Evolutionary conservation across 1,140 invertebrate species (phyloP).

Genomic region (Aphaenogaster rudis): DNA sequence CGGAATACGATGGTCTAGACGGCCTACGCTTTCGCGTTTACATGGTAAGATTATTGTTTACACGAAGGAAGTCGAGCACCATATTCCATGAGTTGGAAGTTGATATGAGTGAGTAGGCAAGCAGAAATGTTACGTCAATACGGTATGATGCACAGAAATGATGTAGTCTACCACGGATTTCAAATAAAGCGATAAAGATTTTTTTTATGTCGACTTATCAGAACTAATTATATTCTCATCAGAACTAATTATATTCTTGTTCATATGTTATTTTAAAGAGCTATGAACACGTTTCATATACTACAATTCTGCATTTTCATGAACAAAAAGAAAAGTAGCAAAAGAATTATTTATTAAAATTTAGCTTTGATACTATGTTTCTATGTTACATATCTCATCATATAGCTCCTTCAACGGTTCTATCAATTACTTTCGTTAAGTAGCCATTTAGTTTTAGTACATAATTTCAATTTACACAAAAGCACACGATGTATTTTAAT

Average conservation of each 20-base stretch:
- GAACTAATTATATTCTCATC: not conserved
- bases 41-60: conserved; percentile 80
- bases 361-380: not conserved
- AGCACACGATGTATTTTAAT: not conserved
- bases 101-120: conserved; percentile 25
- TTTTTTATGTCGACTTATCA: not conserved
- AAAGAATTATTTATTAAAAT: conserved; percentile 17
- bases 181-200: conserved; percentile 55
- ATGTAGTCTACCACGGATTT: conserved; percentile 31
- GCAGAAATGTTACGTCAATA: conserved; percentile 46
- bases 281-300: not conserved
- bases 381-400: not conserved
- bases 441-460: not conserved
- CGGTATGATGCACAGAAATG: conserved; percentile 16
- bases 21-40: conserved; percentile 74
- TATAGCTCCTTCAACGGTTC: not conserved
- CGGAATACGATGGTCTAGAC: conserved; percentile 24
- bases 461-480: not conserved
- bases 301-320: not conserved
- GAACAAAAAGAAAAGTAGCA: not conserved
- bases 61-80: conserved; percentile 66
- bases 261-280: not conserved
- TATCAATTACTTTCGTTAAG: conserved; percentile 3
- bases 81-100: conserved; percentile 39
- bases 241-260: not conserved